Evolutionary conservation across 2,797 vertebrate genomes (phyloP).

Genomic region (Liparis tanakae): DNA sequence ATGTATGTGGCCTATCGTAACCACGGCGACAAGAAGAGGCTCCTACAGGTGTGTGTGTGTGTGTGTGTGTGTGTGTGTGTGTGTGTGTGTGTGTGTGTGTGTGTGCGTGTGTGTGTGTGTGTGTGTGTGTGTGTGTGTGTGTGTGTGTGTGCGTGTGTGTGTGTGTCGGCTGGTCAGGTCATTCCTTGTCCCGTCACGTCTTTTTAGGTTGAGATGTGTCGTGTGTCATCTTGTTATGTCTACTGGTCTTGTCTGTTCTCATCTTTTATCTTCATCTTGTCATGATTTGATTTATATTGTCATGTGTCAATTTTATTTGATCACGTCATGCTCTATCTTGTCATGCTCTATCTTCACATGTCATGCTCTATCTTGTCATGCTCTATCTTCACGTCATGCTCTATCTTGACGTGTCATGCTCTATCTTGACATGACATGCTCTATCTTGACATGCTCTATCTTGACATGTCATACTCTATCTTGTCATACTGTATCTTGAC

Average conservation of each 20-base stretch:
- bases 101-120: slow-evolving; percentile 38
- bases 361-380: background rate
- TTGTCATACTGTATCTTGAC: too few relatives aligned
- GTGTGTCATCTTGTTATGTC: background rate
- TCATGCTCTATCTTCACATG: too few relatives aligned
- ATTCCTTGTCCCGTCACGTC: background rate
- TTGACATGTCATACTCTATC: too few relatives aligned
- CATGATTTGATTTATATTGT: too few relatives aligned
- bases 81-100: slow-evolving; percentile 33
- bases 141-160: too few relatives aligned
- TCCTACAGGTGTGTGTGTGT: slow-evolving; percentile 63
- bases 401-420: background rate
- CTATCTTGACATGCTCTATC: background rate
- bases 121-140: slow-evolving; percentile 35
- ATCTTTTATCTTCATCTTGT: too few relatives aligned
- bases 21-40: slow-evolving; percentile 65
- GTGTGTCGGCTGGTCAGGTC: too few relatives aligned
- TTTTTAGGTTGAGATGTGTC: background rate
- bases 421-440: background rate
- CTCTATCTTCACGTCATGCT: too few relatives aligned
- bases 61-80: background rate
- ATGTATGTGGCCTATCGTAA: slow-evolving; percentile 78
- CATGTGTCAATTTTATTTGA: too few relatives aligned
- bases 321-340: too few relatives aligned
- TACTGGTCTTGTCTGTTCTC: too few relatives aligned